Conservation (phyloP, 2,797 vertebrate genomes). For the Coilia nasus region DNA sequence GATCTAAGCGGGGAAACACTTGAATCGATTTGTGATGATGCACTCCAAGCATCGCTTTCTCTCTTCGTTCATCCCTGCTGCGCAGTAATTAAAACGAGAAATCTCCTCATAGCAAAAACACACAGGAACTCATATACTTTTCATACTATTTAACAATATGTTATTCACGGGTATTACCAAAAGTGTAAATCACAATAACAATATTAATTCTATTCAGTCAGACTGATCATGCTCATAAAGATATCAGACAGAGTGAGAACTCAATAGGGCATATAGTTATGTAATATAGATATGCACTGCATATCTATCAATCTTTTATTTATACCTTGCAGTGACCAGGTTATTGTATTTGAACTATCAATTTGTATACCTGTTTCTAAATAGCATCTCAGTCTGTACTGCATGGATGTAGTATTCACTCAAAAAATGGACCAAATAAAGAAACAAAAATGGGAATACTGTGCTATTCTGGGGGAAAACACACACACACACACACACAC, state of each 20-base stretch:
- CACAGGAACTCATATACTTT: background rate
- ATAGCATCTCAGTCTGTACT: background rate
- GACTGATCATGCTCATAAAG: background rate
- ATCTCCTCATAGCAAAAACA: background rate
- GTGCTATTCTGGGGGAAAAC: too few relatives aligned
- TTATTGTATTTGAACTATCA: background rate
- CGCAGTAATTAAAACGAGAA: background rate
- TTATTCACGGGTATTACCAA: background rate
- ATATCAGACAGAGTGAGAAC: background rate
- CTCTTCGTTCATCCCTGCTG: background rate
- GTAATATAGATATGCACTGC: too few relatives aligned
- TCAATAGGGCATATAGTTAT: too few relatives aligned
- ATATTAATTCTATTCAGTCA: background rate
- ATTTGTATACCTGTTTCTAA: background rate
- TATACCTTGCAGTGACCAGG: background rate
- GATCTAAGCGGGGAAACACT: background rate
- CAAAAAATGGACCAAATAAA: too few relatives aligned
- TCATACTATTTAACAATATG: background rate
- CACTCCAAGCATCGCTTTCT: background rate
- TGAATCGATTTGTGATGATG: conserved; percentile 10
- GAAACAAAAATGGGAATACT: too few relatives aligned
- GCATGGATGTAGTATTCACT: background rate
- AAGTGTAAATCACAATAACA: background rate
- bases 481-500: too few relatives aligned
- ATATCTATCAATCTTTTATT: background rate